These are phyloP conservation scores for Caenorhabditis sp. DNA, from an alignment of 2,888 invertebrate species.

Conservation along the genomic window DNA sequence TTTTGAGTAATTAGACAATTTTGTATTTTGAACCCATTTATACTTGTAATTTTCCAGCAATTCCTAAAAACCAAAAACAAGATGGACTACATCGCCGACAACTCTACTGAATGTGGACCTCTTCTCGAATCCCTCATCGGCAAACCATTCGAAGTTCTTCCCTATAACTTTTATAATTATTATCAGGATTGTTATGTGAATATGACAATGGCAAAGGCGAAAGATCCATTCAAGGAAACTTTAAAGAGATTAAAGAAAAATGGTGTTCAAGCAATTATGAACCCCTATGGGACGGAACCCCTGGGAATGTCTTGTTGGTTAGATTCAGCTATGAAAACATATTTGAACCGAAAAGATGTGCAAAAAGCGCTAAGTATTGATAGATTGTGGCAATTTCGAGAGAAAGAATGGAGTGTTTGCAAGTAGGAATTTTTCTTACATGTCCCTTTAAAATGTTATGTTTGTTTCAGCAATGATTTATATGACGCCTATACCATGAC, in stretches of 20 bases:
- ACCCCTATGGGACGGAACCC: not conserved
- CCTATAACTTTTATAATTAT: constrained; percentile 42
- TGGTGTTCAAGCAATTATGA: constrained; percentile 24
- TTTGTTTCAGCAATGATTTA: constrained; percentile 32
- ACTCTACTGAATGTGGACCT: constrained; percentile 46
- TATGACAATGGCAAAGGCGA: constrained; percentile 23
- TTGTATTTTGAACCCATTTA: not conserved
- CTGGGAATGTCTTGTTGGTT: constrained; percentile 6
- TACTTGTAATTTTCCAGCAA: constrained; percentile 1
- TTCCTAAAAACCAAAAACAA: constrained; percentile 36
- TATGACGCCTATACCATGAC: constrained; percentile 46
- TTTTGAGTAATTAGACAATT: too few relatives aligned
- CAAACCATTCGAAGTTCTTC: not conserved
- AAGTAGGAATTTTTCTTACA: constrained; percentile 23
- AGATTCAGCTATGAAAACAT: constrained; percentile 9
- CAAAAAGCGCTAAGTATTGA: constrained; percentile 36
- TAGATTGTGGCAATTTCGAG: constrained; percentile 23
- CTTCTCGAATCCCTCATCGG: constrained; percentile 43
- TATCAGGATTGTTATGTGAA: constrained; percentile 47
- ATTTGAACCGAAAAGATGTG: constrained; percentile 20
- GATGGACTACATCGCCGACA: constrained; percentile 44
- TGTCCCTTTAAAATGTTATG: too few relatives aligned
- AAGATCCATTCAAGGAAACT: constrained; percentile 26
- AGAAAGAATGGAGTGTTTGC: constrained; percentile 41
- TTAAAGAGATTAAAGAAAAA: constrained; percentile 5